Evolutionary conservation across 2,113 vertebrate species (phyloP).

Genomic region (Larimichthys crocea): DNA sequence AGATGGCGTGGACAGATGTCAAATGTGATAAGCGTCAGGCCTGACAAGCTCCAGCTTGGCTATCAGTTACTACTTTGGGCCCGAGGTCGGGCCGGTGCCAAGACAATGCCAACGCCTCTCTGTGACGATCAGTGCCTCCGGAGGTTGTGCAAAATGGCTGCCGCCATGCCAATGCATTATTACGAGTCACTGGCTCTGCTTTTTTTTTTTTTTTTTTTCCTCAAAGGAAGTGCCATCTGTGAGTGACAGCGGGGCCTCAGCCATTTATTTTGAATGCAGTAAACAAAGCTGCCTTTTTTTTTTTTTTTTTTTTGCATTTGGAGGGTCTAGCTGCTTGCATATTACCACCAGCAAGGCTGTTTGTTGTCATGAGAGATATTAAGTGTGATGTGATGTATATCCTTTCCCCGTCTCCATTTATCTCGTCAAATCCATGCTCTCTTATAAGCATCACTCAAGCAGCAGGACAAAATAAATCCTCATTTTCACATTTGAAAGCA

Average conservation of each 20-base stretch:
- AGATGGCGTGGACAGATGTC: constrained; percentile 88
- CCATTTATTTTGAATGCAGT: constrained; percentile 76
- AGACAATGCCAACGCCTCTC: constrained; percentile 80
- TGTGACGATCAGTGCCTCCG: constrained; percentile 78
- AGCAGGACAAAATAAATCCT: constrained; percentile 70
- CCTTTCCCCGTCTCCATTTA: constrained; percentile 61
- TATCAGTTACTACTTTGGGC: constrained; percentile 86
- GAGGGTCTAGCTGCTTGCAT: constrained; percentile 53
- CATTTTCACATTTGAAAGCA: constrained; percentile 74
- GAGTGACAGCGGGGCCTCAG: constrained; percentile 80
- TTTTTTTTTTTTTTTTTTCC: constrained; percentile 26
- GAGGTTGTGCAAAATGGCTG: constrained; percentile 81
- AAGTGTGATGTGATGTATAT: constrained; percentile 66
- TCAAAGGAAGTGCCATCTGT: constrained; percentile 82
- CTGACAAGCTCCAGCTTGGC: constrained; percentile 86
- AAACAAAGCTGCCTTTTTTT: constrained; percentile 76
- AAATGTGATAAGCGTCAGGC: constrained; percentile 86
- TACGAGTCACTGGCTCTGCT: constrained; percentile 73
- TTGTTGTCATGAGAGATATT: constrained; percentile 70
- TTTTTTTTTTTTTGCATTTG: constrained; percentile 58
- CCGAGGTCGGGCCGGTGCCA: constrained; percentile 82
- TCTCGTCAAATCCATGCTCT: constrained; percentile 51
- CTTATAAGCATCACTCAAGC: constrained; percentile 62
- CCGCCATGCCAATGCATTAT: constrained; percentile 73
- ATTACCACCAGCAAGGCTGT: constrained; percentile 72